A percentile compares a stretch with the other conserved stretches of the same genome.
phyloP scores from a whole-genome alignment of 2,888 invertebrate species.

The Leptopilina syphax region DNA sequence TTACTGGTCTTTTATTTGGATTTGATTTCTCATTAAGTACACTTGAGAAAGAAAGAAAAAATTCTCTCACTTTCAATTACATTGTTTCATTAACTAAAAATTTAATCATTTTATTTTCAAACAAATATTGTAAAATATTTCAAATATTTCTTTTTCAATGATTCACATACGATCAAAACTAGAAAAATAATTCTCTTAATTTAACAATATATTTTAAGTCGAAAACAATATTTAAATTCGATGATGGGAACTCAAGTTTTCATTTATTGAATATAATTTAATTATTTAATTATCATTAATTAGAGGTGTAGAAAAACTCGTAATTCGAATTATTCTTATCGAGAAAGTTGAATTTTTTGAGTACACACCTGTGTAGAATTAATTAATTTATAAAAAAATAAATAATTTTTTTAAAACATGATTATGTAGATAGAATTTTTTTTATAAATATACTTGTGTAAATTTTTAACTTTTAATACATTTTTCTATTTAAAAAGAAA shows the following conservation, averaged over 20 bases:
- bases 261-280: too few relatives aligned
- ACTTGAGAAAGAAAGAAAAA: neutral
- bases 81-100: too few relatives aligned
- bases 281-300: too few relatives aligned
- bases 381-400: too few relatives aligned
- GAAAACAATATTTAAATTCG: neutral
- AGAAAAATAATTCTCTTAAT: slow-evolving; percentile 1
- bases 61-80: neutral
- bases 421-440: neutral
- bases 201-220: neutral
- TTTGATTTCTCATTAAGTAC: slow-evolving; percentile 53
- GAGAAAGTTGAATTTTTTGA: too few relatives aligned
- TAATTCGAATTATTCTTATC: too few relatives aligned
- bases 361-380: too few relatives aligned
- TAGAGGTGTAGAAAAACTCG: too few relatives aligned
- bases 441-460: neutral
- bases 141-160: neutral
- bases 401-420: too few relatives aligned
- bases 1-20: slow-evolving; percentile 87
- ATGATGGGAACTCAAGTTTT: neutral
- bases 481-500: neutral
- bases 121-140: neutral
- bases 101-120: neutral
- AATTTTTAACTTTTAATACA: neutral
- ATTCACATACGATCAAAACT: neutral